Evolutionary conservation across 2,113 vertebrate species (phyloP).

Genomic region (Shinisaurus crocodilurus): DNA sequence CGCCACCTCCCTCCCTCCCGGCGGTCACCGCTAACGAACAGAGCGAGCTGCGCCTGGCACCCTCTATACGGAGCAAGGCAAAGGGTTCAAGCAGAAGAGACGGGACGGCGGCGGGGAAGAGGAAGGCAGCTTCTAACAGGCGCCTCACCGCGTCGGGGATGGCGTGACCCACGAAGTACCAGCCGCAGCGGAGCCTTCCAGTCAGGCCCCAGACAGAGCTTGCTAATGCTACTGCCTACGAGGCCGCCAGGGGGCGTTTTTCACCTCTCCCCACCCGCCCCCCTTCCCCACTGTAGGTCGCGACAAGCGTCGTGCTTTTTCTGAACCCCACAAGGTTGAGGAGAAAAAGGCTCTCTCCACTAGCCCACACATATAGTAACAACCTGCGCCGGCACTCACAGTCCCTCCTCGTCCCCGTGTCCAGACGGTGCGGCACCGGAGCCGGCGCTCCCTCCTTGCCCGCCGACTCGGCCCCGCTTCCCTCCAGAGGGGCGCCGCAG

Average conservation of each 20-base stretch:
- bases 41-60: too few species aligned
- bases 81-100: background rate
- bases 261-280: background rate
- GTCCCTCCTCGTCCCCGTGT: too few species aligned
- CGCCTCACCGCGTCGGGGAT: background rate
- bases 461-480: background rate
- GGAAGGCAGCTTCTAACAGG: background rate
- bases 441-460: background rate
- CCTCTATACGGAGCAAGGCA: too few species aligned
- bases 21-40: too few species aligned
- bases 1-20: too few species aligned
- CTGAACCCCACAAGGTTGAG: background rate
- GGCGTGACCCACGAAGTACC: background rate
- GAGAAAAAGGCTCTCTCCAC: background rate
- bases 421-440: too few species aligned
- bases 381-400: too few species aligned
- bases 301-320: too few species aligned
- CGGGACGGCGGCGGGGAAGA: background rate
- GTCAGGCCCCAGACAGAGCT: background rate
- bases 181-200: background rate
- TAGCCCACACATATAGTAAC: background rate
- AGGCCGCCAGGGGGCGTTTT: background rate
- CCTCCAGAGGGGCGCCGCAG: background rate
- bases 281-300: background rate
- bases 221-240: too few species aligned